Evolutionary conservation across 1,140 invertebrate genomes (phyloP), one percentile per base, ranked within the genome.

Genomic region (Drosophila kepulauana): DNA sequence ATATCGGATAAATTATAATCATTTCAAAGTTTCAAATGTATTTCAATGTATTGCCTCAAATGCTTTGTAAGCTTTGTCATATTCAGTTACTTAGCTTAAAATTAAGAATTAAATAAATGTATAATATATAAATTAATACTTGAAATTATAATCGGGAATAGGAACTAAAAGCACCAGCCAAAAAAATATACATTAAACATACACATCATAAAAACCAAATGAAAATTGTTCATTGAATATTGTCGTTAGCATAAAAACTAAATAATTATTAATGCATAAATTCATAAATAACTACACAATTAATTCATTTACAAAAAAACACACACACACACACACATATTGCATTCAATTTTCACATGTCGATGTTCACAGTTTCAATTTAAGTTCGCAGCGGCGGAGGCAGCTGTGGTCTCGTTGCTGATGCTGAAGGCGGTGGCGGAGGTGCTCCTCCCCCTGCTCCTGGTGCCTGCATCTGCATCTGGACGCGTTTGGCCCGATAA

Each of bases 31-130:
- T 80, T 13, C 41, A 43, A 13, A 43, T 10, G 41, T 25, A 25
- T 43, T 43, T 57, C 56, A 65, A 73, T 56, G 67, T 88, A 88
- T 88, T 88, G 84, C 84, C 84, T 88, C 84, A 88, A 85, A 89
- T 89, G 86, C 85, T 88, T 88, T 88, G 85, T 90, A 89, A 89
- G 85, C 85, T 90, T 88, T 88, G 81, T 68, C 86, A 69, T 89
- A 89, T 88, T 89, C 61, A 78, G 41, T 78, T 87, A 87, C 70
- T 88, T 84, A 89, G 72, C 49, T 75, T 70, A 64, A 86, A 82
- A 73, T 77, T 56, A 87, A 59, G 13, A 56, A 46, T 57, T 65
- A 20, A 45, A 30, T 52, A 28, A 20, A 52, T 28, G 38, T 30
- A 79, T 5, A 38, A 25, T 57, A 62, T 48, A 52, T 15, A 51